phyloP scores from a whole-genome alignment of 1,140 invertebrate species.

The Habropoda laboriosa region DNA sequence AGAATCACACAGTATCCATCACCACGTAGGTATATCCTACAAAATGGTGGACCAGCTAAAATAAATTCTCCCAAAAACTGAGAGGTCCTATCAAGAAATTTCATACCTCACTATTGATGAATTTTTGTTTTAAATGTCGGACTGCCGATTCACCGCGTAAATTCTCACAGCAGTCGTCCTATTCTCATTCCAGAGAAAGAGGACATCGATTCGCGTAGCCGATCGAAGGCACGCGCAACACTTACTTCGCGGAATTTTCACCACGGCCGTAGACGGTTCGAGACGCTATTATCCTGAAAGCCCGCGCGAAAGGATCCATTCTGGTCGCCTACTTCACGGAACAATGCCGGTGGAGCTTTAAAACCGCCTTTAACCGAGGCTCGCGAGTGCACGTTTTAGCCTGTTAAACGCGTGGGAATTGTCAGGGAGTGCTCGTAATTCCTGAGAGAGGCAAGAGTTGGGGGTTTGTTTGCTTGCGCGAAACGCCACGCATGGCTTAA shows the following conservation, averaged over 20 bases:
- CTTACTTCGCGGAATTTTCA: constrained; percentile 13
- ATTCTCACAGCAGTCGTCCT: neutral
- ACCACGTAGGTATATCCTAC: too few relatives aligned
- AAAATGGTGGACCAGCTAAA: too few relatives aligned
- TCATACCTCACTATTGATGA: too few relatives aligned
- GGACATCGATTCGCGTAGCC: neutral
- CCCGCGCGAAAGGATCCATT: constrained; percentile 25
- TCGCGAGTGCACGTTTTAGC: constrained; percentile 39
- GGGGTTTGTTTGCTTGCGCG: constrained; percentile 40
- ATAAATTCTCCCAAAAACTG: too few relatives aligned
- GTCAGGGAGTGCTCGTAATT: constrained; percentile 52
- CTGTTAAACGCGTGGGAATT: constrained; percentile 49
- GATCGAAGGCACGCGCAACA: neutral
- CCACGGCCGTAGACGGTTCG: constrained; percentile 20
- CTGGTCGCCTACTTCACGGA: constrained; percentile 42
- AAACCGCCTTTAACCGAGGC: constrained; percentile 32
- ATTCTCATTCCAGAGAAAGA: neutral
- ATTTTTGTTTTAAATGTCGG: too few relatives aligned
- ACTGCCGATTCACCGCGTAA: too few relatives aligned
- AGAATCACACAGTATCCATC: too few relatives aligned
- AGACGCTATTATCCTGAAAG: constrained; percentile 49
- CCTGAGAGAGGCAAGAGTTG: neutral
- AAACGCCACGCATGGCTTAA: constrained; percentile 30
- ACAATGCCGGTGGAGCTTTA: constrained; percentile 44
- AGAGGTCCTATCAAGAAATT: too few relatives aligned